These are phyloP conservation scores for Cirrhinus mrigala DNA, from an alignment of 2,797 vertebrate species.

Conservation along the genomic window DNA sequence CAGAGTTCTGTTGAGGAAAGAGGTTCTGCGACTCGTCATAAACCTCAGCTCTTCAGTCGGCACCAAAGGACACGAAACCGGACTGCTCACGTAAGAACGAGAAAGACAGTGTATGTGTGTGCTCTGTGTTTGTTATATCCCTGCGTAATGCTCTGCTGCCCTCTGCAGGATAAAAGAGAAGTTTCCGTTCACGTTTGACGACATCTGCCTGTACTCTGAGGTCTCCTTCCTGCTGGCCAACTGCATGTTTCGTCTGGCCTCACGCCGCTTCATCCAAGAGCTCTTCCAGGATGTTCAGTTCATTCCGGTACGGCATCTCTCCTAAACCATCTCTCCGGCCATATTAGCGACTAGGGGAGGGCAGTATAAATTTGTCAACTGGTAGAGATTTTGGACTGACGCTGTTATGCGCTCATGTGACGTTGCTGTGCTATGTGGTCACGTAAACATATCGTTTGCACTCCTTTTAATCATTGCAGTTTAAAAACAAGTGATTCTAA, in stretches of 20 bases:
- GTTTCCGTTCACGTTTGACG: conserved; percentile 87
- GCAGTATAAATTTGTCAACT: too few species aligned
- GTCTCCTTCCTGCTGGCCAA: conserved; percentile 85
- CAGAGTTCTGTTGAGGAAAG: conserved; percentile 85
- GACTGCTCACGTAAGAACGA: conserved; percentile 85
- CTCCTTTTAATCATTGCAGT: too few species aligned
- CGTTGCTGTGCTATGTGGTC: too few species aligned
- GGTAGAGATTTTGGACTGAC: too few species aligned
- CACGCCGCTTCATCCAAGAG: conserved; percentile 88
- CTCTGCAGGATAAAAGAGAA: conserved; percentile 86
- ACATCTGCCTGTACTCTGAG: conserved; percentile 89
- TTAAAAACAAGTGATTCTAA: too few species aligned
- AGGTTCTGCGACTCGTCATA: conserved; percentile 85
- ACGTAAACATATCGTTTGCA: too few species aligned
- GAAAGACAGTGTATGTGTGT: neutral
- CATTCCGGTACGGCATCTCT: conserved; percentile 73
- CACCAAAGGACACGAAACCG: conserved; percentile 88
- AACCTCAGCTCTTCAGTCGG: conserved; percentile 89
- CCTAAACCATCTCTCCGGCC: too few species aligned
- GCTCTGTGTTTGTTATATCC: neutral
- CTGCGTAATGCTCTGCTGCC: neutral
- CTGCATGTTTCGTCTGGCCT: conserved; percentile 85
- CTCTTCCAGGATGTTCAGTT: conserved; percentile 90
- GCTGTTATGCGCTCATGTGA: too few species aligned
- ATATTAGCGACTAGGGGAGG: too few species aligned